Base-by-base conservation (phyloP, 2,797 vertebrate species). In the Neoniphon sammara region DNA sequence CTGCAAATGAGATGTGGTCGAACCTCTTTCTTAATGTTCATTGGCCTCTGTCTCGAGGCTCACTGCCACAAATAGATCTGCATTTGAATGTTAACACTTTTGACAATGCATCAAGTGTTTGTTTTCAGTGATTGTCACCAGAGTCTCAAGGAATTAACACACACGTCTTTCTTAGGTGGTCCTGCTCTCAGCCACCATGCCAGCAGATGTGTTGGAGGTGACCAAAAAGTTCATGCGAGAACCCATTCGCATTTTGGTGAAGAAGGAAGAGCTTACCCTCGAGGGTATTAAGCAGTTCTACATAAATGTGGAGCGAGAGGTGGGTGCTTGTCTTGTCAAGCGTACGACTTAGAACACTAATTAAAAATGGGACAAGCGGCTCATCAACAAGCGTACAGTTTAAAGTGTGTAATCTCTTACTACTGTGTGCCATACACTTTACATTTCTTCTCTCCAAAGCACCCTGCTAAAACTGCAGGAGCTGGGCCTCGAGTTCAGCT, bases 231-330 rank as follows among this genome's bases (percentile, higher is more conserved):
- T 99, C 80, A 99, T 99, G 98, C 94, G 97, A 73, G 97, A 99
- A 57, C 97, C 97, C n/a, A 95, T 99, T 87, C 96, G 97, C 84
- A 99, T 99, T 83, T 80, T 99, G 89, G 98, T 99, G 87, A 99
- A 99, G 87, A 99, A 99, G 76, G 97, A 99, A 87, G 98, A 99
- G 89, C 95, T 99, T 85, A 98, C 98, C 85, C 95, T 99, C 17
- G 98, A 99, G 96, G 97, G 98, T 92, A 99, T 99, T 90, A 99
- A 99, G 92, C 98, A 99, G 14, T 99, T 99, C 94, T 99, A 99
- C 93, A 99, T 99, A 66, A 98, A 98, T 79, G 97, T 99, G 74
- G 98, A 99, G 81, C 92, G 96, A 93, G 98, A 99, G 97, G 98
- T 96, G 85, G 70, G 73, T 90, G 25, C 14, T 87, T 76, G 31